Conservation (phyloP, 2,888 invertebrate genomes). For the Lasioglossum morio region DNA sequence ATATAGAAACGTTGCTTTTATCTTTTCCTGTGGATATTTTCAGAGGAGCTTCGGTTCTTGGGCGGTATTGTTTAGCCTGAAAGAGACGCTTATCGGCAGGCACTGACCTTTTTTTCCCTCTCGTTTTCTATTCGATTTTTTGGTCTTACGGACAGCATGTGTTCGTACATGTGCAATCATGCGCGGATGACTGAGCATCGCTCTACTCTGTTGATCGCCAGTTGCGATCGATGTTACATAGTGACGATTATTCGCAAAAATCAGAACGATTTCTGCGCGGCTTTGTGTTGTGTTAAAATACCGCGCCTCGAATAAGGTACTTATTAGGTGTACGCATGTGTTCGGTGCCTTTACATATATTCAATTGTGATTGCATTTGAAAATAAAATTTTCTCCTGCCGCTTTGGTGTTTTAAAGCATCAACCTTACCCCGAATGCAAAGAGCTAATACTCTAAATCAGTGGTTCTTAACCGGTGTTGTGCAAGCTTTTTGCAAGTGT, state of each 20-base stretch:
- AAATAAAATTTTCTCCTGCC: too few species aligned
- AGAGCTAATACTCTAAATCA: too few species aligned
- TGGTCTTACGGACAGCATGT: neutral
- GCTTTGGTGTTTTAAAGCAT: too few species aligned
- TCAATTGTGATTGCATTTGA: too few species aligned
- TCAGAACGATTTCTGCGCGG: constrained; percentile 24
- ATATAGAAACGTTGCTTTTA: constrained; percentile 73
- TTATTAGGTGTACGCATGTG: too few species aligned
- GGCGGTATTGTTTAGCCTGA: constrained; percentile 65
- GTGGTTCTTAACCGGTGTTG: too few species aligned
- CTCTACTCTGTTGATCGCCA: constrained; percentile 16
- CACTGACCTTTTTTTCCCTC: constrained; percentile 20
- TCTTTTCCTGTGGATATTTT: constrained; percentile 75
- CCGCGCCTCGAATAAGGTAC: neutral
- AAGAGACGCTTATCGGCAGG: constrained; percentile 40
- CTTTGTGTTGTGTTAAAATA: neutral
- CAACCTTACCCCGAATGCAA: too few species aligned
- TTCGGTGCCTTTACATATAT: too few species aligned
- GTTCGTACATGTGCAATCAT: neutral
- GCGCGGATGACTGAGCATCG: neutral
- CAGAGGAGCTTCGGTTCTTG: constrained; percentile 60
- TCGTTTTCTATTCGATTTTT: constrained; percentile 15
- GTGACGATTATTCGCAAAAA: constrained; percentile 15
- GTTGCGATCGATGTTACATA: constrained; percentile 6
- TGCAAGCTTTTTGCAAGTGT: too few species aligned